These are phyloP conservation scores for Patella depressa DNA, from an alignment of 2,888 invertebrate species.

Conservation along the genomic window DNA sequence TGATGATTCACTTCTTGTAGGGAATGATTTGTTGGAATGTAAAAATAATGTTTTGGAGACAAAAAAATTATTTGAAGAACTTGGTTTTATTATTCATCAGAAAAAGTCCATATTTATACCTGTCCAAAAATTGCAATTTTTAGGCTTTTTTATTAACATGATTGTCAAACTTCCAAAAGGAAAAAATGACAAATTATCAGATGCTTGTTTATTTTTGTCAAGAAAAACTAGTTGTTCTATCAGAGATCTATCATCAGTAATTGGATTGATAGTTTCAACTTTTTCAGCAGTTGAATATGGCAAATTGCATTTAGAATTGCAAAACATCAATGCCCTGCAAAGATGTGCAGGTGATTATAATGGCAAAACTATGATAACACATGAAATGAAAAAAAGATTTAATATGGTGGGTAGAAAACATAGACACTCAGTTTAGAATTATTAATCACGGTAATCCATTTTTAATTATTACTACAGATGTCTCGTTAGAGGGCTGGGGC, in stretches of 20 bases:
- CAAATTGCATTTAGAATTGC: neutral
- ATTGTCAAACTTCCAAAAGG: constrained; percentile 5
- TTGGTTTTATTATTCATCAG: constrained; percentile 14
- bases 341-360: constrained; percentile 2
- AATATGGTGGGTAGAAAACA: constrained; percentile 15
- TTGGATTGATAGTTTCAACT: constrained; percentile 11
- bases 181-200: neutral
- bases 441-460: neutral
- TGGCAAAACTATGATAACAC: neutral
- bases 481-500: neutral
- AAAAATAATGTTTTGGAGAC: neutral
- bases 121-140: neutral
- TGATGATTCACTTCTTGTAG: neutral
- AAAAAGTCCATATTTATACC: constrained; percentile 6
- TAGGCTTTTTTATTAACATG: constrained; percentile 16
- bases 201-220: neutral
- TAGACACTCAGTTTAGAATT: neutral
- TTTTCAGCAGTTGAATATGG: constrained; percentile 11
- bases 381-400: neutral
- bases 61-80: neutral
- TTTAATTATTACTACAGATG: neutral
- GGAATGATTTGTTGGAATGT: neutral
- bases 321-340: constrained; percentile 7
- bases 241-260: neutral
- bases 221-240: neutral